These are phyloP conservation scores for Pangasius macronema DNA, from an alignment of 2,797 vertebrate species.

Conservation along the genomic window DNA sequence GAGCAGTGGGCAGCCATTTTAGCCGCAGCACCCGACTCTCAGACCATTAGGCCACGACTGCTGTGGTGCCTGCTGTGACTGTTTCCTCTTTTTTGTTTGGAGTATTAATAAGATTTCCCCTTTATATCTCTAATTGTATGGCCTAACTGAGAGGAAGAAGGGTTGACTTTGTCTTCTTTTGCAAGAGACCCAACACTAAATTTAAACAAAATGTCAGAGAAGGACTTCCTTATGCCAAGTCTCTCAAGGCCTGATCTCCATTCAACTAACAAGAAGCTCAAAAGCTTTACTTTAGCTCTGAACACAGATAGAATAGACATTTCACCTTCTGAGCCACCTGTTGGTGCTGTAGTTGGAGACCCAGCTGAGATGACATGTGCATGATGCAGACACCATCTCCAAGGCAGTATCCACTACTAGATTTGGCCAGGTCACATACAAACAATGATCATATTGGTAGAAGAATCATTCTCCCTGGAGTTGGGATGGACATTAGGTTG, in stretches of 20 bases:
- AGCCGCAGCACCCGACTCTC: too few species aligned
- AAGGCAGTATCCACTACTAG: neutral
- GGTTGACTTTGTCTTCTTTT: neutral
- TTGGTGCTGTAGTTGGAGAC: neutral
- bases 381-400: neutral
- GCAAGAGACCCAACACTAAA: neutral
- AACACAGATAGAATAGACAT: neutral
- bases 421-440: neutral
- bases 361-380: neutral
- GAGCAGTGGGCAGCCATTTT: too few species aligned
- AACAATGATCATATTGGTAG: neutral
- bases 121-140: neutral
- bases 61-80: neutral
- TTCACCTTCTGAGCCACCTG: neutral
- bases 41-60: too few species aligned
- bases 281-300: neutral
- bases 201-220: neutral
- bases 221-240: neutral
- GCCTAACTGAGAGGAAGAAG: neutral
- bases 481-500: neutral
- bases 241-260: neutral
- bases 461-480: neutral
- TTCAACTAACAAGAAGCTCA: neutral
- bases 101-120: neutral
- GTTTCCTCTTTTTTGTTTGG: neutral